Base-by-base conservation (phyloP, 2,888 invertebrate species). In the Biston betularia region DNA sequence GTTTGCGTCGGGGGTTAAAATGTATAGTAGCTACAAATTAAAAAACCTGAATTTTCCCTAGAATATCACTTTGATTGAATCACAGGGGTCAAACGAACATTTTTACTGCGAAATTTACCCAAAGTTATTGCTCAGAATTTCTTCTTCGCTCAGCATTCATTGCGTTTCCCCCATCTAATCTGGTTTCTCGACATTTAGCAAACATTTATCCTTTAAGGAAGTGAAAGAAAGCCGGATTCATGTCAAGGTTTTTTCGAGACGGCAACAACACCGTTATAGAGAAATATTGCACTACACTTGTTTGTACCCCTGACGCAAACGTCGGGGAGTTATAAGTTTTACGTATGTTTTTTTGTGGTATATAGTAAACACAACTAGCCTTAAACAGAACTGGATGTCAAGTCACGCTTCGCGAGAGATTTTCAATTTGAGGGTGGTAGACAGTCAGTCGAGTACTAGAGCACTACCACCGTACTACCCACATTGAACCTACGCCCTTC, bases 171-270 rank as follows among this genome's bases (percentile, higher is more conserved):
- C 40, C 42, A 55, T 53, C 50, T 54, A 53, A 65, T 65, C 50
- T 48, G 60, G 53, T 42, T 57, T 57, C 59, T 46, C 56, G 44
- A 54, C 45, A 44, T 66, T 66, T 35, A 53, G 44, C 44, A 63
- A 58, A 55, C 55, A 63, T 68, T 63, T 68, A 62, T 68, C 57
- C 63, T 45, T 50, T 66, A 48, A 58, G 67, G 63, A 67, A 67
- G 67, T 55, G 49, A 58, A 66, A 66, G 55, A 40, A 60, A 68
- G 53, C 63, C 55, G 67, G 59, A 68, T 67, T 55, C 49, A 50
- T 35, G 50, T 63, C 67, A 63, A 63, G 63, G 63, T 56, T 50
- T 40, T 10, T 40, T 35, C 54, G 35, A 56, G 57, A 57, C 48
- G 52, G 35, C 24, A 58, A 49, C 42, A 40, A 24, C 48, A 15